Base-by-base conservation (phyloP, 1,140 invertebrate species). In the Drosophila nigromelanica region DNA sequence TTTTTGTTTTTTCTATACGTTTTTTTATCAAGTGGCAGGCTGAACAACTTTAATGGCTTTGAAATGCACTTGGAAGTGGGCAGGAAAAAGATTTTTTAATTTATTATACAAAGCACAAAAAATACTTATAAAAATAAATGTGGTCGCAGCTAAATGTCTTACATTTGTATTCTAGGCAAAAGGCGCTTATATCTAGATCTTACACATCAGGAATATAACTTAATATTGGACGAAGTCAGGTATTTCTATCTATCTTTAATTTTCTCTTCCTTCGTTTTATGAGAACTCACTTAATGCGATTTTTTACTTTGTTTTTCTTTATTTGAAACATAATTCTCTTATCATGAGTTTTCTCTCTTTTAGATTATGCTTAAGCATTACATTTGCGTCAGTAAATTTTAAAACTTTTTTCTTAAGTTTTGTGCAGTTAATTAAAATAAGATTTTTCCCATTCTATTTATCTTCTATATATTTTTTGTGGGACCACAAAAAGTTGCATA, bases 31-130 rank as follows among this genome's bases (percentile, higher is more conserved):
- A 73, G 71, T 73, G 71, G 71, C 71, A 73, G 56, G 54, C 82
- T 66, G 24, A 83, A 64, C 58, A 81, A 78, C 81, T 86, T 86
- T 86, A 86, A 86, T 87, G 75, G 74, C 58, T 75, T 87, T 86
- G 78, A 79, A 85, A 85, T 85, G 76, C 66, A 73, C 71, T 80
- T 58, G 60, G 66, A 68, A 79, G 80, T 75, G 71, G 62, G 73
- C 71, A 63, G 55, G 50, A 73, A 73, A 58, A 54, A 54, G 63
- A 73, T 60, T 73, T 60, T 58, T 73, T 73, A 73, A 73, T 73
- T 73, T 73, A 73, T 60, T 73, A 40, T 7, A 61, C 35, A 50
- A 51, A 51, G 35, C 24, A 24, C 35, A 51, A 50, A 51, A 59
- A 30, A 45, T 55, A 15, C 14, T 14, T 35, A n/a, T 11, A 37